phyloP scores from a whole-genome alignment of 2,113 vertebrate species.

The Antennarius striatus region DNA sequence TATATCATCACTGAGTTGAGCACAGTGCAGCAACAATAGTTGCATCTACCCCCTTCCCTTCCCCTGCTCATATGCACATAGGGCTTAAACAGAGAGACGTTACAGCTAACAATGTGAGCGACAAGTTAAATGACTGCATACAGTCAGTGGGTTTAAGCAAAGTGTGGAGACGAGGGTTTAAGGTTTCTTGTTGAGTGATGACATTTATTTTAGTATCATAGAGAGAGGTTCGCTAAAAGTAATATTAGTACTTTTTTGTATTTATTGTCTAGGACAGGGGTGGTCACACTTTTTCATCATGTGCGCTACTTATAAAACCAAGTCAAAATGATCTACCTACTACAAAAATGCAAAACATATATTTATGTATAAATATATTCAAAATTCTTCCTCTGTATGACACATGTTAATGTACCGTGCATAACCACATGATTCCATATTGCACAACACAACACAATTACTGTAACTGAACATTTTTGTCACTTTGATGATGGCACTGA shows the following conservation, averaged over 20 bases:
- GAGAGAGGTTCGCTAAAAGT: slow-evolving; percentile 8
- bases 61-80: slow-evolving; percentile 20
- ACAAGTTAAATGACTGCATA: slow-evolving; percentile 44
- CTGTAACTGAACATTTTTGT: too few species aligned
- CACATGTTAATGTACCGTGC: too few species aligned
- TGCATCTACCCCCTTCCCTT: slow-evolving; percentile 3
- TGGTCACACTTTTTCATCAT: too few species aligned
- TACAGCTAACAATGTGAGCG: slow-evolving; percentile 21
- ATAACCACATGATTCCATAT: too few species aligned
- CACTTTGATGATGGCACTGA: too few species aligned
- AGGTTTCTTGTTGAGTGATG: slow-evolving; percentile 38
- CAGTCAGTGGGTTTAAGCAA: slow-evolving; percentile 36
- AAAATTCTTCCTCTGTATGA: too few species aligned
- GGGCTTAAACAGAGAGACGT: slow-evolving; percentile 37
- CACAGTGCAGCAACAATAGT: slow-evolving; percentile 38
- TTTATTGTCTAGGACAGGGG: too few species aligned
- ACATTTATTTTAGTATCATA: slow-evolving; percentile 3
- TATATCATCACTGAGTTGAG: slow-evolving; percentile 23
- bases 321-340: too few species aligned
- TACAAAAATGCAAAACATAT: too few species aligned
- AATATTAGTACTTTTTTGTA: not conserved
- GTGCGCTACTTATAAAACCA: too few species aligned
- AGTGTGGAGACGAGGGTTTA: slow-evolving; percentile 37
- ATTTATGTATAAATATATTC: too few species aligned
- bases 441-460: too few species aligned